Evolutionary conservation across 2,113 vertebrate species (phyloP), one percentile per base, ranked within the genome.

Genomic region (Strix uralensis): DNA sequence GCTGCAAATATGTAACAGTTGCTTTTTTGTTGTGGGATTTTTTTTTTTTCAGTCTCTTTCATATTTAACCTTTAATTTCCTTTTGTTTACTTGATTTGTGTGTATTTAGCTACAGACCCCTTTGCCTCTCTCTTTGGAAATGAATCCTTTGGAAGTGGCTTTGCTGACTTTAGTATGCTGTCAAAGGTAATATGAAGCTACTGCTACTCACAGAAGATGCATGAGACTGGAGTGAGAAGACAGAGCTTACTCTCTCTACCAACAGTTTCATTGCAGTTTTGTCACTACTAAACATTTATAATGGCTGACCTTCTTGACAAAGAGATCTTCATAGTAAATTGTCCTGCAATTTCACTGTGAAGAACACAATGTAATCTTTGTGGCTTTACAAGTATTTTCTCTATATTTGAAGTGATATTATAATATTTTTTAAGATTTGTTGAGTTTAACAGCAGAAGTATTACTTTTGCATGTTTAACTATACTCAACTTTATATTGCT

Each of bases 81-180:
- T 52, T 89, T 18, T 88, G 5, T 95, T 63, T 65, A 17, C 61
- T 78, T 79, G 32, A 22, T 89, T 90, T 95, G 20, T 90, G 85
- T 86, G 10, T 86, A 9, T 98, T 97, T 95, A 98, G 97, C 97
- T 91, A 13, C 96, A 98, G 99, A 99, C 96, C 99, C 99, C 4
- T 99, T 99, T 97, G 98, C 99, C 85, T 99, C 99, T 83, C 97
- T 99, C 72, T 99, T 99, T 97, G 99, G 99, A 94, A 99, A 97
- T 7, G 99, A 99, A 59, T 98, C 99, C 15, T 99, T 99, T 96
- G 98, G 98, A 95, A 98, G 98, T 49, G 99, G 99, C 90, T 99
- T 99, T 98, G 99, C 99, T 90, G 99, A 99, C 97, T 99, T 99
- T 86, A 99, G 98, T 96, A 98, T 96, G 1, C 97, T 99, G 94